Percentiles rank a stretch among this genome's conserved stretches.
Conservation (phyloP, 2,888 invertebrate genomes). For the Cheilosia variabilis region DNA sequence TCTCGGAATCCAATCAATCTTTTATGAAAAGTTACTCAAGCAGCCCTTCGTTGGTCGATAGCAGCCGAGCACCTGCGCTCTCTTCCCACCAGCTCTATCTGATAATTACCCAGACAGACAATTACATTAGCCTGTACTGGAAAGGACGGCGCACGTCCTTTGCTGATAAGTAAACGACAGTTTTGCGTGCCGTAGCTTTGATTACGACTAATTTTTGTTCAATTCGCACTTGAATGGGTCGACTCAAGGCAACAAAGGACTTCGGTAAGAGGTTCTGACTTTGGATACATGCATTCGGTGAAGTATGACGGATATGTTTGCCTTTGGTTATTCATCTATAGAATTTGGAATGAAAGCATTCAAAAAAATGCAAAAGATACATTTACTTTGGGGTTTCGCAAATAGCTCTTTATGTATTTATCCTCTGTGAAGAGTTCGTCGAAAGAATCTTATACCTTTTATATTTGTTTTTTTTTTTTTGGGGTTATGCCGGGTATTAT, state of each 20-base stretch:
- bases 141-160: not conserved
- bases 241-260: not conserved
- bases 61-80: not conserved
- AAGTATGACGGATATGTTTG: no score
- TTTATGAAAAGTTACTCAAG: not conserved
- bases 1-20: not conserved
- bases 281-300: no score
- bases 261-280: not conserved
- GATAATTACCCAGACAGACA: constrained; percentile 4
- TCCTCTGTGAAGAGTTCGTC: no score
- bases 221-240: not conserved
- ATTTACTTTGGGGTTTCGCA: no score
- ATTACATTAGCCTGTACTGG: not conserved
- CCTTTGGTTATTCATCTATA: no score
- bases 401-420: no score
- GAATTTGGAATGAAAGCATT: no score
- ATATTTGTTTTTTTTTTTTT: no score
- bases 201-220: not conserved
- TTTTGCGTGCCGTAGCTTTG: not conserved
- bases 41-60: not conserved
- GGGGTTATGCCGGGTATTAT: no score
- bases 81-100: not conserved
- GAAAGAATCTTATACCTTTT: no score
- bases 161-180: not conserved
- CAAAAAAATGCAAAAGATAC: no score